These are phyloP conservation scores for Micropterix aruncella DNA, from an alignment of 2,888 invertebrate genomes.

Conservation along the genomic window DNA sequence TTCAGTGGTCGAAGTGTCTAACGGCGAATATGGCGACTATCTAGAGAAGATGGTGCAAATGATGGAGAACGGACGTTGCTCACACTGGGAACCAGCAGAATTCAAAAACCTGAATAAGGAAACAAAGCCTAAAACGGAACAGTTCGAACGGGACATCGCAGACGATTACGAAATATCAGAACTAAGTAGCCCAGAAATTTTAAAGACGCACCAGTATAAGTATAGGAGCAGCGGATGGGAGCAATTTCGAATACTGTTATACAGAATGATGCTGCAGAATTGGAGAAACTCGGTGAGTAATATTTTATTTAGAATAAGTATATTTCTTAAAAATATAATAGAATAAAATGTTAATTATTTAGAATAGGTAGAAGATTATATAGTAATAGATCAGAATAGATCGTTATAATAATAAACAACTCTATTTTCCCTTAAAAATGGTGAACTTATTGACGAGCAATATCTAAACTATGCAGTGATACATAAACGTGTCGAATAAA, in stretches of 20 bases:
- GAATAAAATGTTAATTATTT: too few species aligned
- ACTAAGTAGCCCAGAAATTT: not conserved
- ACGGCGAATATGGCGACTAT: slow-evolving; percentile 64
- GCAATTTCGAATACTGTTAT: slow-evolving; percentile 53
- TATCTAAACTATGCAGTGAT: too few species aligned
- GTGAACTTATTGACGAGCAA: too few species aligned
- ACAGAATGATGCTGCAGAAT: slow-evolving; percentile 60
- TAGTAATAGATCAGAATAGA: too few species aligned
- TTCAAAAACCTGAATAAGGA: not conserved
- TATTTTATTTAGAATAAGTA: too few species aligned
- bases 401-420: too few species aligned
- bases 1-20: slow-evolving; percentile 67
- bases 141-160: not conserved
- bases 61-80: slow-evolving; percentile 49
- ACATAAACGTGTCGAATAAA: too few species aligned
- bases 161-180: slow-evolving; percentile 2
- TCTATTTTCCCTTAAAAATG: too few species aligned
- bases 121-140: not conserved
- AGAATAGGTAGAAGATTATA: too few species aligned
- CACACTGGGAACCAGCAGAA: slow-evolving; percentile 28
- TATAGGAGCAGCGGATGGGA: slow-evolving; percentile 43
- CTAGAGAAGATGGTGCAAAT: slow-evolving; percentile 53
- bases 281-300: slow-evolving; percentile 66
- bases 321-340: too few species aligned
- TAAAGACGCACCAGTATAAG: slow-evolving; percentile 33